Base-by-base conservation (phyloP, 92 coral and sea anemone species). In the Zoanthus gigantus region DNA sequence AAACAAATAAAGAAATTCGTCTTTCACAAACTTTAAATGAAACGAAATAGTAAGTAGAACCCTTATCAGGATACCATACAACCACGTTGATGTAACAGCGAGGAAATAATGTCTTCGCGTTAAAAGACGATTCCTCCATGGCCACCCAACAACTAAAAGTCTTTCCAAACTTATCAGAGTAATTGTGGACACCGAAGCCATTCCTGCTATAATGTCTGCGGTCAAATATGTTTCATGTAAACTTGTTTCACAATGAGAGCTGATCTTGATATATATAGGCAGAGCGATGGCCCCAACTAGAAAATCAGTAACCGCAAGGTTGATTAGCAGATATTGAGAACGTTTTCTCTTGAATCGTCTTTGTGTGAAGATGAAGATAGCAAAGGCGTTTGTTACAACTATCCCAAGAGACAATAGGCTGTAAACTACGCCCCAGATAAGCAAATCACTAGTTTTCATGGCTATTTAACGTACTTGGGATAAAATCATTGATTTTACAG, bases 131-230 rank as follows among this genome's bases (percentile, higher is more conserved):
- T 52, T 37, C 52, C 52, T 76, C 13, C 80, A 76, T 17, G 63
- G 80, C 37, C 80, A 76, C 10, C 63, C 37, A 29, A 50, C 47
- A 13, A 63, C 80, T 16, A 2, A 76, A 76, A 18, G 63, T 76
- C 60, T 76, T 50, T 76, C 76, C 4, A 71, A 15, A 23, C 17
- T 31, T 30, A 71, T 71, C 4, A 71, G 28, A 13, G 76, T n/a
- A 29, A 71, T 71, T 3, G 76, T 71, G 14, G 18, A 7, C 34
- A 71, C 47, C 2, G 76, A 71, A 31, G 76, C 18, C 31, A 32
- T 31, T 6, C 50, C 76, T 18, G 76, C 18, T 29, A 44, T 30
- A 17, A 71, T 8, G 17, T 71, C 76, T 5, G 32, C 17, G 28
- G 76, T 14, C 4, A 13, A 13, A 1, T 14, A 57, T 12, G 10